Evolutionary conservation across 92 coral and sea anemone species (phyloP), one percentile per base, ranked within the genome.

Genomic region (Isaurus tuberculatus): DNA sequence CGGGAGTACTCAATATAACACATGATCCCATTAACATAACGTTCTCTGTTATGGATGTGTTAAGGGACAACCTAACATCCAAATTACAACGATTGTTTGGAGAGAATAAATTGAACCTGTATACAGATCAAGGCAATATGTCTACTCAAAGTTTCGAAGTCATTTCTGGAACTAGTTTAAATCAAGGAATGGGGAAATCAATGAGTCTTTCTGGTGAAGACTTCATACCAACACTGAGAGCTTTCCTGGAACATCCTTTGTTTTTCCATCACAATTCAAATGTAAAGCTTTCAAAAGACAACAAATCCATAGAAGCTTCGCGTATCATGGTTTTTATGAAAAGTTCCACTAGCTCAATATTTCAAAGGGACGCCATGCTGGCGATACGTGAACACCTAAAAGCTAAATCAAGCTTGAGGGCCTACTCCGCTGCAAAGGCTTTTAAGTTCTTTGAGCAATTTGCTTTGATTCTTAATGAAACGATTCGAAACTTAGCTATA

Each of bases 381-480:
- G 68, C 91, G 19, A 58, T 92, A 14, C 89, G 96, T 1, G 58
- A 92, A 13, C 93, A 92, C 65, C 25, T 92, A 5, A 48, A 63
- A 11, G 34, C 85, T 2, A 87, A 81, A 63, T 87, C 94, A 51
- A 33, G 42, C 20, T 77, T 90, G 2, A 77, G 58, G 15, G 95
- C 86, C 44, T 86, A 80, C 34, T 86, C 92, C 7, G 73, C 81
- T 46, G 71, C 89, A 3, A 72, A 81, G 28, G 25, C 83, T 23
- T 92, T 92, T 36, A 86, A 86, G 0, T 92, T 85, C 66, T 89
- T 92, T 73, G 95, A 92, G 82, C 95, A 89, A 61, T 89, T 78
- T 72, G 93, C 90, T 6, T 60, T 85, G 1, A 90, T 83, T 1
- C 80, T 88, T 4, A 34, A 71, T 0, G 92, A 89, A 55, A 92